Evolutionary conservation across 2,888 invertebrate genomes (phyloP), one percentile per base, ranked within the genome.

Genomic region (Spodoptera exigua): DNA sequence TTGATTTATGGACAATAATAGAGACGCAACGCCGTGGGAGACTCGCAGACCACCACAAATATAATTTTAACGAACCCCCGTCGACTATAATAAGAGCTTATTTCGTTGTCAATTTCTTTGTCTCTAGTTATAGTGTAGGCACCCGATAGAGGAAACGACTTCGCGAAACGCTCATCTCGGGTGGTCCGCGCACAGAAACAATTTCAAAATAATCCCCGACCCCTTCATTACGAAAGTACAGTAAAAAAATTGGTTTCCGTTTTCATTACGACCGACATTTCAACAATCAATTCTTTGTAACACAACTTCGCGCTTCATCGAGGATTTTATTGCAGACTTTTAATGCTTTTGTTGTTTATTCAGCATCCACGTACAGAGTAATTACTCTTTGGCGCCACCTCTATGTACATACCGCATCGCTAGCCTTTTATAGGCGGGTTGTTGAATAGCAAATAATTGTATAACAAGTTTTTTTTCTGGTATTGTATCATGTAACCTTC

Each of bases 1-100:
- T 93, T 93, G 94, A 94, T 94, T 94, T 93, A 94, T 92, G 90
- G 89, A 89, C 92, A 93, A 93, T 93, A 94, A 94, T 94, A 93
- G 93, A 93, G 93, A 93, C 88, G 90, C 91, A 92, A 91, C 92
- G 86, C 93, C 90, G 92, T 93, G 93, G 93, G 94, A 93, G 92
- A 90, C 92, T 92, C 74, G 36, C 80, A 83, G 87, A 88, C 91
- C 89, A 89, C 90, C 88, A 88, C 83, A 89, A 89, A 89, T 88
- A 90, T 91, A 90, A 90, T 92, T 91, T 90, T 90, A 90, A 92
- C 89, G 91, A 90, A 92, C 88, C 91, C 90, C 90, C 82, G 88
- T 87, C 88, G 91, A 86, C 84, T 86, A 89, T 90, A 89, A 92
- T 89, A 88, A 89, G 88, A 77, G 77, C 85, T 89, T 82, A 89